Base-by-base conservation (phyloP, 1,140 invertebrate species). In the Metopolophium dirhodum region DNA sequence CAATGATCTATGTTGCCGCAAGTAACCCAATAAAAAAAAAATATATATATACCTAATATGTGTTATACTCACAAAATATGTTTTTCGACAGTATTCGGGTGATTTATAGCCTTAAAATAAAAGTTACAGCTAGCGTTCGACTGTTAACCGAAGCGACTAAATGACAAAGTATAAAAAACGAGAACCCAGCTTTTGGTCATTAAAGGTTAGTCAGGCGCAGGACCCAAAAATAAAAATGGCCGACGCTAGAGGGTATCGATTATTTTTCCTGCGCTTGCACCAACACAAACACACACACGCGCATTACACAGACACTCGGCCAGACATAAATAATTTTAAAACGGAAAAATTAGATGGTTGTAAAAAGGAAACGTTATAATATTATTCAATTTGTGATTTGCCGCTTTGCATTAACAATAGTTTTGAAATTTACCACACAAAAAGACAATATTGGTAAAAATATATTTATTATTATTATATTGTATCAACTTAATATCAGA, bases 161-260 rank as follows among this genome's bases (percentile, higher is more conserved):
- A 89, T 57, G 49, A 89, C 45, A 87, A 54, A 89, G 49, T 54
- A 54, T 22, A 54, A 90, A 11, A 90, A 37, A 45, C 23, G 37
- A 30, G 37, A 61, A 54, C 91, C 77, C 91, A 85, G 91, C 91
- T 83, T 82, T 85, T 85, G 77, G 91, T 85, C 49, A 41, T 54
- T 57, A 93, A 93, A 93, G 82, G 91, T 93, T 93, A 93, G 91
- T 85, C 82, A 93, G 91, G 91, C 91, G 91, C 91, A 93, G 91
- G 91, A 86, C n/a, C 1, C 37, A 37, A 93, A 49, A 93, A 85
- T 61, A 93, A n/a, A n/a, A 93, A 82, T 37, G 91, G 91, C 91
- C 77, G 91, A 93, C 82, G 23, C 91, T 22, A 45, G 49, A 85
- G 77, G 35, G 35, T 93, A 93, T 93, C 82, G 91, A 93, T 93